Base-by-base conservation (phyloP, 2,888 invertebrate genomes). In the Reticulitermes lucifugus region DNA sequence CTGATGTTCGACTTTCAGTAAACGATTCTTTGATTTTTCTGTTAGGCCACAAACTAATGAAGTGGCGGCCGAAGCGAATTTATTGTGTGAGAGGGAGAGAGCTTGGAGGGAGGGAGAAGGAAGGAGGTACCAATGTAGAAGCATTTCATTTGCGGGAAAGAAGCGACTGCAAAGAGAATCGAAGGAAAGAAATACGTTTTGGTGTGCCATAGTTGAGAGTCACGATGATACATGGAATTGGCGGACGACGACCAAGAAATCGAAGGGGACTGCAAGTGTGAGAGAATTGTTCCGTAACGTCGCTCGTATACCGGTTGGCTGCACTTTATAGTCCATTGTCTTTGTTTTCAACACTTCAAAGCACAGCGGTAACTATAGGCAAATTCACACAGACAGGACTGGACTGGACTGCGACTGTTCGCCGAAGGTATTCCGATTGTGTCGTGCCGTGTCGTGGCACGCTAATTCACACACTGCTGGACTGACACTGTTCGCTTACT, bases 131-230 rank as follows among this genome's bases (percentile, higher is more conserved):
- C 51, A 79, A 25, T 25, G 25, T 35, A 41, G 80, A 29, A 80
- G 29, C 80, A 80, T 55, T 80, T 80, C 80, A 60, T 80, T 80
- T 80, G 59, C 41, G 18, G 60, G 60, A 35, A 59, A 35, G 55
- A n/a, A 22, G 25, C 51, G 46, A 46, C 12, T 46, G 46, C 9
- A 46, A 46, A 46, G 10, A 46, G 9, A 35, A 4, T 35, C 35
- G 35, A 51, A 79, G n/a, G 51, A 51, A 51, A 59, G 80, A 80
- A 80, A 80, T 80, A 80, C 60, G 80, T 25, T 80, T 80, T 80
- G 35, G 55, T 80, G 51, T 79, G 60, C 55, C 35, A 18, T 80
- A 29, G 60, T 29, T 59, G 22, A 59, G 80, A 60, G 60, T 46
- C 55, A 25, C 21, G 51, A 51, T 21, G n/a, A 43, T n/a, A 43